phyloP scores from a whole-genome alignment of 2,797 vertebrate species.

The Syngnathus acus region DNA sequence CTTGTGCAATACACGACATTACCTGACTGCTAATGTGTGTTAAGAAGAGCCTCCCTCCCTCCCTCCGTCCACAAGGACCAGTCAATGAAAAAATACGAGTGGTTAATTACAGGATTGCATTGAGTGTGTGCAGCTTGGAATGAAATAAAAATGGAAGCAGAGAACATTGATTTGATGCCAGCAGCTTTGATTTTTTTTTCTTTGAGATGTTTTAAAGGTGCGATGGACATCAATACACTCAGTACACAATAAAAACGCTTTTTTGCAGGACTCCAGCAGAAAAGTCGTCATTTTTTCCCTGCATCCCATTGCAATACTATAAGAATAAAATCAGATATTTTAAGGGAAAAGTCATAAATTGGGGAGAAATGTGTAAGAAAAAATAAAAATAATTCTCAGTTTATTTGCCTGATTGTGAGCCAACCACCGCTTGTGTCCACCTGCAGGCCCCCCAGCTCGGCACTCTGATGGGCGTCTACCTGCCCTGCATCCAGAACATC shows the following conservation, averaged over 20 bases:
- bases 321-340: not conserved
- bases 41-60: constrained; percentile 18
- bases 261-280: no score
- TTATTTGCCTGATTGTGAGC: not conserved
- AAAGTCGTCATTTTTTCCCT: not conserved
- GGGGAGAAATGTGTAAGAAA: not conserved
- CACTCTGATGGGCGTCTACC: constrained; percentile 96
- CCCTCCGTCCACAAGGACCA: constrained; percentile 47
- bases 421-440: not conserved
- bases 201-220: not conserved
- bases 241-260: not conserved
- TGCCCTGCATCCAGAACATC: constrained; percentile 98
- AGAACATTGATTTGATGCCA: not conserved
- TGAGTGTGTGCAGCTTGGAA: not conserved
- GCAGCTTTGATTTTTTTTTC: not conserved
- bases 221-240: not conserved
- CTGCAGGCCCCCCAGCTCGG: constrained; percentile 76
- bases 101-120: constrained; percentile 52
- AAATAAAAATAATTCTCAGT: not conserved
- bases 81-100: constrained; percentile 36
- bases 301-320: no score
- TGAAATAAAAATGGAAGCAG: not conserved
- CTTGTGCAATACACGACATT: constrained; percentile 57
- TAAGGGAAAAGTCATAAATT: not conserved
- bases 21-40: constrained; percentile 46